These are phyloP conservation scores for Tetranychus urticae DNA, from an alignment of 1,140 invertebrate species.

Conservation along the genomic window DNA sequence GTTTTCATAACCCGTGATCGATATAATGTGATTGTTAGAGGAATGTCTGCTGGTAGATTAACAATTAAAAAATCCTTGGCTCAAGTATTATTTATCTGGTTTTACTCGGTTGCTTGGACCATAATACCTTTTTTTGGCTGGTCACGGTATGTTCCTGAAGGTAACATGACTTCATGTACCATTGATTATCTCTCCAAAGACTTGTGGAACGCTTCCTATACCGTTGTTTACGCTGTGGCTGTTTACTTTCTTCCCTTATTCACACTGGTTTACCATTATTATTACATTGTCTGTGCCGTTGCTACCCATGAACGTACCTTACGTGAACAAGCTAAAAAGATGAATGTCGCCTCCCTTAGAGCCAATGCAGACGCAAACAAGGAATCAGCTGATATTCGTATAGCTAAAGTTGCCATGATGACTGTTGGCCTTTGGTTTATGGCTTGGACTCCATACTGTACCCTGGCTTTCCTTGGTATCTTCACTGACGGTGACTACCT, in stretches of 20 bases:
- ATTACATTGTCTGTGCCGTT: constrained; percentile 51
- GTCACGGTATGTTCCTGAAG: constrained; percentile 54
- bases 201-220: constrained; percentile 33
- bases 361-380: constrained; percentile 34
- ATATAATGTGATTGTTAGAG: constrained; percentile 63
- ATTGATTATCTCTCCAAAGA: constrained; percentile 50
- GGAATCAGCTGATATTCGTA: constrained; percentile 42
- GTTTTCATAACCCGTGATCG: constrained; percentile 52
- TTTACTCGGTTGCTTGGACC: constrained; percentile 37
- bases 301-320: constrained; percentile 54
- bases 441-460: constrained; percentile 59
- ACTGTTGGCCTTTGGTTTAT: constrained; percentile 58
- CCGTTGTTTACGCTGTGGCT: constrained; percentile 39
- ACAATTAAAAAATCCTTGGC: constrained; percentile 38
- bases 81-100: constrained; percentile 41
- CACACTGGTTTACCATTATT: constrained; percentile 49
- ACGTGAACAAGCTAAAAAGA: constrained; percentile 57
- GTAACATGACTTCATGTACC: constrained; percentile 59
- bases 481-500: constrained; percentile 29
- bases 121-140: constrained; percentile 48
- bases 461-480: constrained; percentile 49
- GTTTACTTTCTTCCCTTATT: constrained; percentile 43
- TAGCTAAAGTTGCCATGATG: constrained; percentile 53
- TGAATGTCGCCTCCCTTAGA: constrained; percentile 51
- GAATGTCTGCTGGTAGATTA: constrained; percentile 40